These are phyloP conservation scores for Xylota sylvarum DNA, from an alignment of 2,888 invertebrate species.

Conservation along the genomic window DNA sequence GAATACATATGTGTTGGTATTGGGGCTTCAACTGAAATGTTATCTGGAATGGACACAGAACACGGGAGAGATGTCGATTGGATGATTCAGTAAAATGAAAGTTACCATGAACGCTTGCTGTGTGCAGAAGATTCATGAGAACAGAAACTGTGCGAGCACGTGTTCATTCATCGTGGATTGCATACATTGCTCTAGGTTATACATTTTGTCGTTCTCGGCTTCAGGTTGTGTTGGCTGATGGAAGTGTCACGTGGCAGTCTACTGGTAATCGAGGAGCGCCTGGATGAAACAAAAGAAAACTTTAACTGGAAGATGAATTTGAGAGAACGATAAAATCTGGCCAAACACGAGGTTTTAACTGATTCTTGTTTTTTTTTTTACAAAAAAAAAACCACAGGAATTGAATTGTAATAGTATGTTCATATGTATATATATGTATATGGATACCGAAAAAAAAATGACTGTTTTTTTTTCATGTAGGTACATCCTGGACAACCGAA, in stretches of 20 bases:
- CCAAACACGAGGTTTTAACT: slow-evolving; percentile 50
- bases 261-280: slow-evolving; percentile 11
- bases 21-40: slow-evolving; percentile 14
- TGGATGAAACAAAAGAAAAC: slow-evolving; percentile 28
- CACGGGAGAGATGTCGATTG: slow-evolving; percentile 28
- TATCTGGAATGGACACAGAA: slow-evolving; percentile 27
- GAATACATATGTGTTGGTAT: background rate
- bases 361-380: background rate
- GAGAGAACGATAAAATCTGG: slow-evolving; percentile 49
- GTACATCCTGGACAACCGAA: background rate
- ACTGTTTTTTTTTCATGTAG: background rate
- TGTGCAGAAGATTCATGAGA: slow-evolving; percentile 53
- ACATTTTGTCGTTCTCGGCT: slow-evolving; percentile 28
- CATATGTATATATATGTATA: no score
- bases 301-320: slow-evolving; percentile 38
- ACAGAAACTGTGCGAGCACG: slow-evolving; percentile 59
- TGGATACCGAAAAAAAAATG: background rate
- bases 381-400: slow-evolving; percentile 11
- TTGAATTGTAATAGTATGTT: slow-evolving; percentile 19
- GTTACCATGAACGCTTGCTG: slow-evolving; percentile 33
- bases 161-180: slow-evolving; percentile 47
- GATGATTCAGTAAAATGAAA: slow-evolving; percentile 33
- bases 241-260: slow-evolving; percentile 62
- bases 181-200: slow-evolving; percentile 36
- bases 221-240: slow-evolving; percentile 34